Base-by-base conservation (phyloP, 2,888 invertebrate species). In the Diaphora mendica region DNA sequence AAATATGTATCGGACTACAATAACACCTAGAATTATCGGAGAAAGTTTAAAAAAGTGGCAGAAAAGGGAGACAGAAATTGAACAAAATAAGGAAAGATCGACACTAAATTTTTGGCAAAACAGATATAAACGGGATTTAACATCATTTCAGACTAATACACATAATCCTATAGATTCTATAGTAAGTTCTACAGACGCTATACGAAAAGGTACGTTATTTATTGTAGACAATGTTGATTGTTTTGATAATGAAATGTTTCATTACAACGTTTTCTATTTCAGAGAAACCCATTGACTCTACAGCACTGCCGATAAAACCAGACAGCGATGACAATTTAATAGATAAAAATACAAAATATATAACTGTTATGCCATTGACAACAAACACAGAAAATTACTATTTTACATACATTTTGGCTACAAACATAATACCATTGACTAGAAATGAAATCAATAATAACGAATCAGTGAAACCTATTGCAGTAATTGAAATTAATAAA, bases 331-430 rank as follows among this genome's bases (percentile, higher is more conserved):
- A 55, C 8, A 20, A 23, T 48, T 70, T 17, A 70, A 3, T 48
- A 20, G 30, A 42, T 44, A 4, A 39, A 11, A 70, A 20, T 30
- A 44, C 62, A 44, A 64, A 71, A 62, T 35, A 11, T 8, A 68
- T 74, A 33, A 35, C 44, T 1, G 70, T 68, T 30, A 70, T 17
- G 33, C 68, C 76, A 17, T 62, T 48, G 2, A 51, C 30, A 70
- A 75, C 15, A 13, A 74, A 59, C 1, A 74, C 68, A 39, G 39
- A 70, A 17, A 73, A 76, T 23, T 65, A 73, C 17, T 84, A 84
- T 72, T 84, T 81, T 23, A 81, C 78, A 70, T 84, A 84, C 62
- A 17, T 70, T 35, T 26, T 70, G 35, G 71, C 70, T 17, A 67
- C 66, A 33, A 69, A 72, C 33, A 72, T 73, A 42, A 66, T 59